Evolutionary conservation across 2,113 vertebrate species (phyloP).

Genomic region (Bungarus multicinctus): DNA sequence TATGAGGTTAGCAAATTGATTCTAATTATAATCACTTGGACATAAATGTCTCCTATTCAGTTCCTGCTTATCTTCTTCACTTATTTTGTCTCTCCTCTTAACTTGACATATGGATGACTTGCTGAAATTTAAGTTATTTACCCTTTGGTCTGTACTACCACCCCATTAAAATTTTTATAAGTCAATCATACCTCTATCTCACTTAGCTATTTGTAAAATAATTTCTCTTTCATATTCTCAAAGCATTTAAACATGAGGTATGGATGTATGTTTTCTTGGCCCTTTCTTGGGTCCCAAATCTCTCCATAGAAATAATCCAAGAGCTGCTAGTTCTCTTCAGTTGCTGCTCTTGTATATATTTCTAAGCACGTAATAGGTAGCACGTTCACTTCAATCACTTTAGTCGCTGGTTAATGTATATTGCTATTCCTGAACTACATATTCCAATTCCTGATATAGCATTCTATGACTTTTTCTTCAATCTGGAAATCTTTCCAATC

Average conservation of each 20-base stretch:
- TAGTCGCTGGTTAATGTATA: background rate
- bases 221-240: background rate
- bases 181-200: background rate
- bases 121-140: background rate
- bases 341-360: background rate
- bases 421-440: background rate
- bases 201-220: background rate
- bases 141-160: background rate
- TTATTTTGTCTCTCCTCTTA: background rate
- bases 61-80: background rate
- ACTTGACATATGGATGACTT: background rate
- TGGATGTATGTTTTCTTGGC: background rate
- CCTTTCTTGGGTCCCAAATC: background rate
- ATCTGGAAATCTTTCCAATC: background rate
- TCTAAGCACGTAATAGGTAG: background rate
- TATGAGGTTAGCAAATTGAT: background rate
- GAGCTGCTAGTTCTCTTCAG: background rate
- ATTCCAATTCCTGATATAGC: background rate
- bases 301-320: background rate
- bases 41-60: background rate
- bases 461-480: background rate
- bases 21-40: background rate
- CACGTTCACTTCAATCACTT: background rate
- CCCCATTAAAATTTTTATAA: background rate
- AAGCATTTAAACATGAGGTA: background rate